A percentile compares a stretch with the other conserved stretches of the same genome.
Evolutionary conservation across 2,797 vertebrate genomes (phyloP).

Genomic region (Pygocentrus nattereri): DNA sequence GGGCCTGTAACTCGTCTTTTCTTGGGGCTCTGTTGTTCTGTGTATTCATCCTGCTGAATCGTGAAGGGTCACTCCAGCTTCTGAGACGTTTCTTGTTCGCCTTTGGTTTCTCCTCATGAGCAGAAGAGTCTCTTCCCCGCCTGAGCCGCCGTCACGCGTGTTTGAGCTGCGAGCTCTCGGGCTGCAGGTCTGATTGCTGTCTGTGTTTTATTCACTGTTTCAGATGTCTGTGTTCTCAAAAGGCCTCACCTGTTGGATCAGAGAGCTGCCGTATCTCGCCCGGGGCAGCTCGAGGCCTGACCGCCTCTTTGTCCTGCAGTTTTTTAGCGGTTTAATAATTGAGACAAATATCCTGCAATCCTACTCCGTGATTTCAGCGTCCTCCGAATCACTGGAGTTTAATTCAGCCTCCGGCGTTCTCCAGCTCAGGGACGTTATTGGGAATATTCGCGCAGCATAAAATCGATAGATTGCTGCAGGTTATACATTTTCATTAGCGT

Average conservation of each 20-base stretch:
- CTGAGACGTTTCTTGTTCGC: too few species aligned
- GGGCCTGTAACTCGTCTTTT: too few species aligned
- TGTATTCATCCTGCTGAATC: too few species aligned
- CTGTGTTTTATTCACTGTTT: background rate
- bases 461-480: background rate
- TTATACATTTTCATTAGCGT: background rate
- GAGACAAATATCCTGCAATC: background rate
- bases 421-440: background rate
- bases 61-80: too few species aligned
- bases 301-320: background rate
- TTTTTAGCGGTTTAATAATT: background rate
- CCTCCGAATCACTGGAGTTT: background rate
- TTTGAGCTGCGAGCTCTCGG: too few species aligned
- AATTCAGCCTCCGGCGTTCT: background rate
- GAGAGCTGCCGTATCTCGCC: too few species aligned
- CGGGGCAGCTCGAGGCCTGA: background rate
- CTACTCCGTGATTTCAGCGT: background rate
- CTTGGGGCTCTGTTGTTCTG: too few species aligned
- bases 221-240: background rate
- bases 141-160: too few species aligned
- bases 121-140: too few species aligned
- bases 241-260: background rate
- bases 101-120: too few species aligned
- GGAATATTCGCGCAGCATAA: background rate
- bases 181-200: too few species aligned